These are phyloP conservation scores for Lepidurus packardi DNA, from an alignment of 1,140 invertebrate species.

Conservation along the genomic window DNA sequence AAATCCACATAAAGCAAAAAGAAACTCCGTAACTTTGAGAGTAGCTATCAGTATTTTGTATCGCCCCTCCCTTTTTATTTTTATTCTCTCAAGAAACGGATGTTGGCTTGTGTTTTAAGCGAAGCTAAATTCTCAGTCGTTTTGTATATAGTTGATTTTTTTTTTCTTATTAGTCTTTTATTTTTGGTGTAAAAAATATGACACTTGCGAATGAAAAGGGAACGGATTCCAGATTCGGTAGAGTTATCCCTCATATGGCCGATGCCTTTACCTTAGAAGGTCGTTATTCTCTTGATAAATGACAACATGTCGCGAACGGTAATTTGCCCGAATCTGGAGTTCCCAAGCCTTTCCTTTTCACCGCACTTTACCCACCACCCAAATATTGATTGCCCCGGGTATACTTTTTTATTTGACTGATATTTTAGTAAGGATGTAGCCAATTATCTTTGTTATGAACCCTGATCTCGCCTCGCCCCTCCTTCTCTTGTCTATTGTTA, in stretches of 20 bases:
- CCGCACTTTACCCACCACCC: background rate
- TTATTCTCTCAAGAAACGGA: background rate
- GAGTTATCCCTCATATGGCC: background rate
- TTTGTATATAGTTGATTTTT: constrained; percentile 16
- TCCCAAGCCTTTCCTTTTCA: constrained; percentile 10
- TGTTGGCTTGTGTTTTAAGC: background rate
- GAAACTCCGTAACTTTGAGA: background rate
- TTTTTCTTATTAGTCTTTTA: background rate
- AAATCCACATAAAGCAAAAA: background rate
- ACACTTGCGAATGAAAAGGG: background rate
- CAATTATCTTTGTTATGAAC: constrained; percentile 13
- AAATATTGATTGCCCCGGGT: background rate
- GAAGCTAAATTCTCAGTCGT: constrained; percentile 9
- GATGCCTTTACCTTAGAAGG: background rate
- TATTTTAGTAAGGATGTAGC: constrained; percentile 10
- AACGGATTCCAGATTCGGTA: background rate
- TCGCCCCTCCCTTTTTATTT: background rate
- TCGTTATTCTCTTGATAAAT: background rate
- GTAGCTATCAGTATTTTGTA: background rate
- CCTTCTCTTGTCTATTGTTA: constrained; percentile 8
- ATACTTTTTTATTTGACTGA: background rate
- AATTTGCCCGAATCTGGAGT: constrained; percentile 3
- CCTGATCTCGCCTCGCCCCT: constrained; percentile 17
- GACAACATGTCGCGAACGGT: background rate
- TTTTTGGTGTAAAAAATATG: background rate